Evolutionary conservation across 2,113 vertebrate species (phyloP).

Genomic region (Larimichthys crocea): DNA sequence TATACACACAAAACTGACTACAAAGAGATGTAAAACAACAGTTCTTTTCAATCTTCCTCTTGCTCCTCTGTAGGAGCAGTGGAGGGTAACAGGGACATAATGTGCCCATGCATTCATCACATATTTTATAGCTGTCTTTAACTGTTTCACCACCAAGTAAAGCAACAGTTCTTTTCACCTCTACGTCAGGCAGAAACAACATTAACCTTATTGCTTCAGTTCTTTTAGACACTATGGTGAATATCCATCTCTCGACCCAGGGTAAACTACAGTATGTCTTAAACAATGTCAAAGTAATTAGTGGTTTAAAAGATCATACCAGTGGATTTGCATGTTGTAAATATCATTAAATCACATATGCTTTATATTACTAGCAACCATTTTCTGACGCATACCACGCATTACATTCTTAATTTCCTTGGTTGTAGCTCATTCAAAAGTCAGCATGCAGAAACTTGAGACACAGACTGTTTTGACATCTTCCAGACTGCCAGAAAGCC

Average conservation of each 20-base stretch:
- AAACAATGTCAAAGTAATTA: constrained; percentile 9
- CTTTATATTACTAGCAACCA: constrained; percentile 36
- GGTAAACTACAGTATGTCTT: neutral
- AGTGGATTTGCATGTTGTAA: constrained; percentile 14
- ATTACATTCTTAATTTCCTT: neutral
- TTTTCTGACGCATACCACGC: constrained; percentile 5
- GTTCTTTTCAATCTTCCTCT: too few relatives aligned
- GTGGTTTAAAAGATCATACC: constrained; percentile 9
- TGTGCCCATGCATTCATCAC: neutral
- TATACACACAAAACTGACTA: too few relatives aligned
- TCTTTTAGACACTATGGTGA: too few relatives aligned
- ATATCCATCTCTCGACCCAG: too few relatives aligned
- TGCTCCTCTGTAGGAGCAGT: neutral
- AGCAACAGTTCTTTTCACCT: neutral
- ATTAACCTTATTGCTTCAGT: neutral
- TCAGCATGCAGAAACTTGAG: constrained; percentile 4
- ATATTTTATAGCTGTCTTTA: neutral
- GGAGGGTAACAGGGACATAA: neutral
- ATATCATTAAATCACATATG: constrained; percentile 4
- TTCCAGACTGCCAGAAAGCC: neutral
- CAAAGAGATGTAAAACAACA: too few relatives aligned
- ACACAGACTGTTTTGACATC: constrained; percentile 4
- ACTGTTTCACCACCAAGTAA: neutral
- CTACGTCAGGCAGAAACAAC: neutral
- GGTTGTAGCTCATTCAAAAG: neutral